Conservation (phyloP, 1,140 invertebrate species). For the Capitella teleta region DNA sequence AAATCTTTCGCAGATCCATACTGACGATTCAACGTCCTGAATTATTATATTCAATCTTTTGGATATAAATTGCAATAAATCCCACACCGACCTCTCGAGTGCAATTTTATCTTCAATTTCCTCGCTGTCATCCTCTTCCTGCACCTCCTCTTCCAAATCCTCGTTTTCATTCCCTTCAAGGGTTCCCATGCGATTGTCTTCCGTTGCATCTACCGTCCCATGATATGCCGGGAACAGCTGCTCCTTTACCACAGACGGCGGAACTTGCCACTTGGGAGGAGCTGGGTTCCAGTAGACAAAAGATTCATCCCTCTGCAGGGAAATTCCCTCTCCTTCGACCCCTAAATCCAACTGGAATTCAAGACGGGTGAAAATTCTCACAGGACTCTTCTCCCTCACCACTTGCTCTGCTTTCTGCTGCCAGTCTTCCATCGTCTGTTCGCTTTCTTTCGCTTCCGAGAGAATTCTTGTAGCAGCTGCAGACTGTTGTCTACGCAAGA, state of each 20-base stretch:
- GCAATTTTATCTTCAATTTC: neutral
- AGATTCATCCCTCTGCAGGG: constrained; percentile 26
- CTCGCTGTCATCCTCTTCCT: constrained; percentile 1
- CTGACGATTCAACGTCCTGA: too few species aligned
- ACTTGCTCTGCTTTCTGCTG: constrained; percentile 25
- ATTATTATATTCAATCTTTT: too few species aligned
- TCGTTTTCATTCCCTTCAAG: neutral
- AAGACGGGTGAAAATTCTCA: too few species aligned
- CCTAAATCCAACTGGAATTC: too few species aligned
- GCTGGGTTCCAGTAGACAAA: constrained; percentile 37
- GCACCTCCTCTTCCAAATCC: neutral
- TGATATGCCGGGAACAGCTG: constrained; percentile 34
- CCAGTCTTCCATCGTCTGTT: constrained; percentile 23
- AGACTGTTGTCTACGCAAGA: constrained; percentile 3
- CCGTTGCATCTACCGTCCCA: too few species aligned
- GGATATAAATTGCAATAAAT: too few species aligned
- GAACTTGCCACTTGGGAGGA: constrained; percentile 37
- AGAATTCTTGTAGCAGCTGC: constrained; percentile 25
- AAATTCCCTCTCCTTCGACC: constrained; percentile 19
- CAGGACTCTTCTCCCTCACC: too few species aligned
- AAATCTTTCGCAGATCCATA: too few species aligned
- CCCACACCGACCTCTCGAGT: too few species aligned
- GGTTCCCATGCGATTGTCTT: too few species aligned
- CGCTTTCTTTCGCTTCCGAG: constrained; percentile 16
- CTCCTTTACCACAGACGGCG: constrained; percentile 30